Evolutionary conservation across 2,113 vertebrate genomes (phyloP), one percentile per base, ranked within the genome.

Genomic region (Percopsis transmontana): DNA sequence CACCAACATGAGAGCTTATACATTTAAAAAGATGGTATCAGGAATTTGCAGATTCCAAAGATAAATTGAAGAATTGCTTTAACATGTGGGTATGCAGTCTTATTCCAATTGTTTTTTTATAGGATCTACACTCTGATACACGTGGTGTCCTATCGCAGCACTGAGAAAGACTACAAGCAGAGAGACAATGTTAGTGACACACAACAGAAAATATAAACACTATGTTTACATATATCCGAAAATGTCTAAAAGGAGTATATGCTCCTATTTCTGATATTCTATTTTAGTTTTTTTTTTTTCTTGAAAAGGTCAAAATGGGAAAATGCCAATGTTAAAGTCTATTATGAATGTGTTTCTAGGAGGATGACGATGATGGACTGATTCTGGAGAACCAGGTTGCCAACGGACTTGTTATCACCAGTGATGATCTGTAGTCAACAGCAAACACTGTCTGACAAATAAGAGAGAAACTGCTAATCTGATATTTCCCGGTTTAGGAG

Each of bases 91-190:
- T n/a, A n/a, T n/a, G n/a, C n/a, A n/a, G n/a, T n/a, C 20, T 21
- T 15, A 6, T 12, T 33, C 39, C 18, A 23, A 14, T 15, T 73
- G 10, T 40, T 38, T 21, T 40, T 5, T 50, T 62, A 14, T 80
- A 93, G 92, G 77, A 65, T 93, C 23, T 93, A 92, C 82, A 93
- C 92, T 21, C 84, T 93, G 55, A 93, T 92, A 76, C 92, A 93
- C 9, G 88, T 93, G 15, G 85, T 94, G 16, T 90, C 92, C 5
- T 93, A 92, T 67, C 85, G 88, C 74, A 68, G 89, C 70, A 72
- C 82, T 57, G 92, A 94, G 62, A 92, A 93, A 70, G 66, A 90
- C 83, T 93, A 92, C 80, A 86, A 72, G 69, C 9, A 58, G 12
- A 87, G 0, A 23, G 61, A 80, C 0, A 38, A 68, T 0, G 92